A percentile compares a stretch with the other conserved stretches of the same genome.
phyloP scores from a whole-genome alignment of 2,797 vertebrate genomes.

The Melanogrammus aeglefinus region DNA sequence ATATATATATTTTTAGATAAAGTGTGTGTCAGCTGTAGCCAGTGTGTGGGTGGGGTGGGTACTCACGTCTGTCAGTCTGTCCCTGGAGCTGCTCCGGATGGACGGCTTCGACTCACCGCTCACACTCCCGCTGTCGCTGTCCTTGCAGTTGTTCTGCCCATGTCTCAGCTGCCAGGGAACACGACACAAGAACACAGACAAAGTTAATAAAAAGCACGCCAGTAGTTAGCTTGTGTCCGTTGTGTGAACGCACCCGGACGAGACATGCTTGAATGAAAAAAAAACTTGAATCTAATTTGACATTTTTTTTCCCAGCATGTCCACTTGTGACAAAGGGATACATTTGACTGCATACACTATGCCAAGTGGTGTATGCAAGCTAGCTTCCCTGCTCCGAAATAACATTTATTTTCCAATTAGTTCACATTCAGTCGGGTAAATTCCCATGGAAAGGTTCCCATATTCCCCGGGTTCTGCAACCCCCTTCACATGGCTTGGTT shows the following conservation, averaged over 20 bases:
- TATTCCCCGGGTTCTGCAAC: neutral
- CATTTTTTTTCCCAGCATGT: neutral
- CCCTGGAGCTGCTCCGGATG: constrained; percentile 85
- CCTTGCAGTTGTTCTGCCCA: constrained; percentile 87
- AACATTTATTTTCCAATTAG: neutral
- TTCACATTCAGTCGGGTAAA: neutral
- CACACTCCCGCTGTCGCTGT: constrained; percentile 88
- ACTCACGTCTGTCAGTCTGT: constrained; percentile 89
- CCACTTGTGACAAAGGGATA: neutral
- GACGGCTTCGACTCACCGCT: constrained; percentile 86
- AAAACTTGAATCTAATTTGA: too few relatives aligned
- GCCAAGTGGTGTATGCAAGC: neutral
- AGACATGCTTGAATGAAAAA: too few relatives aligned
- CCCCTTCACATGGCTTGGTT: constrained; percentile 29
- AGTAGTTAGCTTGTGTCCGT: too few relatives aligned
- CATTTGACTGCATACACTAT: neutral
- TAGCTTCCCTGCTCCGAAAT: neutral
- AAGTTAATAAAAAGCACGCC: neutral
- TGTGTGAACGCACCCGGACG: too few relatives aligned
- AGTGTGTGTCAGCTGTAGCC: neutral
- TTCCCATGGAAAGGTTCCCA: neutral
- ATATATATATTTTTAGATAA: too few relatives aligned
- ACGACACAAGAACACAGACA: constrained; percentile 38
- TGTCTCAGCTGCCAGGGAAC: constrained; percentile 82
- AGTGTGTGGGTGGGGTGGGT: constrained; percentile 19